Evolutionary conservation across 2,797 vertebrate genomes (phyloP).

Genomic region (Aldrovandia affinis): DNA sequence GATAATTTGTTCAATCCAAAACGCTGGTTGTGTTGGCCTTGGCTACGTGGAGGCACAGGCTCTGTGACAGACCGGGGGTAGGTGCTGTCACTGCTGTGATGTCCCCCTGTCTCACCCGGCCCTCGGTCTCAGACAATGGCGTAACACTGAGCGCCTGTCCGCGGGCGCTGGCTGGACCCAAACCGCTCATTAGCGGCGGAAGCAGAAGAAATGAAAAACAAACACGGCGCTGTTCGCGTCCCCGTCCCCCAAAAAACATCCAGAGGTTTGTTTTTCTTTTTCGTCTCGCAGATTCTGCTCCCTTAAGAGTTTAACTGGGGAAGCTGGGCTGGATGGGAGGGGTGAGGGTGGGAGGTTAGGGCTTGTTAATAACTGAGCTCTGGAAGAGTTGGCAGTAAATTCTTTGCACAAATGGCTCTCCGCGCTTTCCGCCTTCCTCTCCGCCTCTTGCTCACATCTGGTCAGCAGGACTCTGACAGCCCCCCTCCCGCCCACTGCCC

Average conservation of each 20-base stretch:
- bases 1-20: neutral
- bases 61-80: neutral
- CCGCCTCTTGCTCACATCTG: constrained; percentile 58
- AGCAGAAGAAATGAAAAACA: constrained; percentile 18
- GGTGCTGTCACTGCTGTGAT: neutral
- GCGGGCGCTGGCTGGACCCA: neutral
- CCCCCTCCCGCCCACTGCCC: constrained; percentile 37
- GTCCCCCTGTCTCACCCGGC: neutral
- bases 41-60: too few relatives aligned
- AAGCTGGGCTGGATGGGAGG: constrained; percentile 20
- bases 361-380: constrained; percentile 38
- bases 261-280: neutral
- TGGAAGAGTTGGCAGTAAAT: constrained; percentile 48
- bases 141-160: neutral
- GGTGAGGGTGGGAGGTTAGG: neutral
- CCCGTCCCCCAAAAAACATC: neutral
- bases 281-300: too few relatives aligned
- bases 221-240: neutral
- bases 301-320: constrained; percentile 38
- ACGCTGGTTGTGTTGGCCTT: neutral
- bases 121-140: neutral
- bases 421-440: constrained; percentile 56
- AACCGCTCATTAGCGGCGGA: constrained; percentile 15
- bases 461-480: constrained; percentile 42
- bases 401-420: constrained; percentile 52